A percentile compares a stretch with the other conserved stretches of the same genome.
Evolutionary conservation across 1,140 invertebrate species (phyloP).

Genomic region (Triops cancriformis): DNA sequence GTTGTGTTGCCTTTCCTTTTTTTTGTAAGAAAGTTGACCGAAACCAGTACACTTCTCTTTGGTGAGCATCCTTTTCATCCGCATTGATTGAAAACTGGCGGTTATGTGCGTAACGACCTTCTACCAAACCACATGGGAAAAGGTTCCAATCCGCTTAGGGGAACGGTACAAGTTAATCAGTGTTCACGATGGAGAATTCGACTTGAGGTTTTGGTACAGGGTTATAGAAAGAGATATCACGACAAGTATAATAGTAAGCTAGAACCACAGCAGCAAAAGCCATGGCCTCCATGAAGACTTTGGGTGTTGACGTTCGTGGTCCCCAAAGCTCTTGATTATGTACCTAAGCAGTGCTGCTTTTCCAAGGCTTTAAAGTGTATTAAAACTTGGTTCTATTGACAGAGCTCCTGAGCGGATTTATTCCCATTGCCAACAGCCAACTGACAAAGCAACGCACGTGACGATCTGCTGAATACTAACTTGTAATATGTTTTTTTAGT

Average conservation of each 20-base stretch:
- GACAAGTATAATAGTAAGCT: neutral
- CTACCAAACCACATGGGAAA: neutral
- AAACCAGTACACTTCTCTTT: neutral
- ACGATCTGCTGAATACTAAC: too few relatives aligned
- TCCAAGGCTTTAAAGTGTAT: neutral
- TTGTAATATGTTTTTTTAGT: too few relatives aligned
- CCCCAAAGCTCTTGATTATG: slow-evolving; percentile 1
- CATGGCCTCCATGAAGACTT: neutral
- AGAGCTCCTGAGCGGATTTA: neutral
- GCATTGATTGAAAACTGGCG: neutral
- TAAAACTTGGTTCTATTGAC: slow-evolving; percentile 7
- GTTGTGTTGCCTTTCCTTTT: neutral
- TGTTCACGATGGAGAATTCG: neutral
- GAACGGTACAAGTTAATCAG: neutral
- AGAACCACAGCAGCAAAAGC: neutral
- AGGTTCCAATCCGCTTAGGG: neutral
- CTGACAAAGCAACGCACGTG: neutral
- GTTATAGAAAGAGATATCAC: neutral
- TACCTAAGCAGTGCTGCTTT: neutral
- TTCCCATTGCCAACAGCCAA: neutral
- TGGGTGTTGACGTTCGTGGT: slow-evolving; percentile 8
- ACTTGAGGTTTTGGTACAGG: slow-evolving; percentile 1
- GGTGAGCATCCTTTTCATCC: neutral
- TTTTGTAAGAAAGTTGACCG: neutral
- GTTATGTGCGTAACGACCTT: neutral